These are phyloP conservation scores for Gobio gobio DNA, from an alignment of 2,113 vertebrate species.

Conservation along the genomic window DNA sequence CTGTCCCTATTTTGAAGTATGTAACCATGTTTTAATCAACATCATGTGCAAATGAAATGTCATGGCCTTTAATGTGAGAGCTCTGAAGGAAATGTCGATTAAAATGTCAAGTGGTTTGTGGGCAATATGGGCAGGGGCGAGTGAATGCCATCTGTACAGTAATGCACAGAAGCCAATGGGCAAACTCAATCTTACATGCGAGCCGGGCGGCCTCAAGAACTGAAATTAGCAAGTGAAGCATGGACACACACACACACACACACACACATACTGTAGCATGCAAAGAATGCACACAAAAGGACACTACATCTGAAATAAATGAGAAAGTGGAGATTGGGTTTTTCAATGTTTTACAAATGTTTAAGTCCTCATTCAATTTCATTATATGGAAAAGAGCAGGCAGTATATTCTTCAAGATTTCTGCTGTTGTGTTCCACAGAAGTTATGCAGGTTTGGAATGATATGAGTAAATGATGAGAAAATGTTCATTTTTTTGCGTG, in stretches of 20 bases:
- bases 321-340: background rate
- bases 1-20: conserved; percentile 68
- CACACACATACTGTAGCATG: background rate
- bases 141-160: conserved; percentile 76
- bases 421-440: background rate
- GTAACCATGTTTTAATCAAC: conserved; percentile 82
- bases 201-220: conserved; percentile 36
- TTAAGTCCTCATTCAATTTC: background rate
- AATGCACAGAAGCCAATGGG: conserved; percentile 73
- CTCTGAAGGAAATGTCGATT: conserved; percentile 82
- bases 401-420: background rate
- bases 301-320: background rate
- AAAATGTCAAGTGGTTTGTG: conserved; percentile 83
- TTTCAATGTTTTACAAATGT: background rate
- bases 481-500: background rate
- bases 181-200: conserved; percentile 69
- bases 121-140: conserved; percentile 72
- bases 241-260: background rate
- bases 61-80: conserved; percentile 82
- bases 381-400: background rate
- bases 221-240: conserved; percentile 5
- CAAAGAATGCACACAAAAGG: background rate
- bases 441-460: background rate
- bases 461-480: background rate
- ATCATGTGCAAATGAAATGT: conserved; percentile 83